Evolutionary conservation across 1,140 invertebrate species (phyloP).

Genomic region (Drosophila auraria): DNA sequence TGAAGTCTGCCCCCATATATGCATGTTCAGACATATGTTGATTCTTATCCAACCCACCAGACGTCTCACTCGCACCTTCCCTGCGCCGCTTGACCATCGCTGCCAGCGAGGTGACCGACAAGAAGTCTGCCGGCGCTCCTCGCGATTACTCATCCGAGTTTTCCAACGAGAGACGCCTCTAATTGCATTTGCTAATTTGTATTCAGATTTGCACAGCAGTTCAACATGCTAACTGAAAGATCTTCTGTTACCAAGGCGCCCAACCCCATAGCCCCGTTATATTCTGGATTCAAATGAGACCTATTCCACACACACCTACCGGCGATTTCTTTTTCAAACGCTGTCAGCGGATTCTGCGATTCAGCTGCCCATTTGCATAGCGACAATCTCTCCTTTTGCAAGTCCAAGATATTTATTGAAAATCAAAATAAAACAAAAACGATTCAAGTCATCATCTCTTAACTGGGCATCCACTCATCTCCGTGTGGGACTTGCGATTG

Average conservation of each 20-base stretch:
- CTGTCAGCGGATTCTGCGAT: conserved; percentile 34
- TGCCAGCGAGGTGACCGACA: conserved; percentile 17
- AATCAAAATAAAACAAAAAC: conserved; percentile 4
- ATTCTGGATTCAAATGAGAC: conserved; percentile 24
- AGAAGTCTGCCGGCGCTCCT: conserved; percentile 53
- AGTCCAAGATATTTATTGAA: conserved; percentile 15
- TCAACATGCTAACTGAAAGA: not conserved
- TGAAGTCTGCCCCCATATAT: not conserved
- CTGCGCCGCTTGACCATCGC: not conserved
- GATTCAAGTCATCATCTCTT: conserved; percentile 38
- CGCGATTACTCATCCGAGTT: conserved; percentile 36
- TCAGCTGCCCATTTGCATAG: conserved; percentile 49
- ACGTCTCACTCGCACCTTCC: not conserved
- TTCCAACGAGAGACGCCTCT: not conserved
- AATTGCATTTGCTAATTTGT: conserved; percentile 15
- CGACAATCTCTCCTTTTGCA: conserved; percentile 49
- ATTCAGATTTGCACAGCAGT: not conserved
- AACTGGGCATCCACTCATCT: conserved; percentile 49
- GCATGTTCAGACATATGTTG: not conserved
- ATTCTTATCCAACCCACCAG: conserved; percentile 5
- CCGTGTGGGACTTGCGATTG: not conserved
- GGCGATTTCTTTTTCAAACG: conserved; percentile 50
- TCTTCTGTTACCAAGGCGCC: conserved; percentile 21
- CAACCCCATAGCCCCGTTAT: conserved; percentile 5
- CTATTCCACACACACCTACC: not conserved